Conservation (phyloP, 2,888 invertebrate genomes). For the Syrista parreyssii region DNA sequence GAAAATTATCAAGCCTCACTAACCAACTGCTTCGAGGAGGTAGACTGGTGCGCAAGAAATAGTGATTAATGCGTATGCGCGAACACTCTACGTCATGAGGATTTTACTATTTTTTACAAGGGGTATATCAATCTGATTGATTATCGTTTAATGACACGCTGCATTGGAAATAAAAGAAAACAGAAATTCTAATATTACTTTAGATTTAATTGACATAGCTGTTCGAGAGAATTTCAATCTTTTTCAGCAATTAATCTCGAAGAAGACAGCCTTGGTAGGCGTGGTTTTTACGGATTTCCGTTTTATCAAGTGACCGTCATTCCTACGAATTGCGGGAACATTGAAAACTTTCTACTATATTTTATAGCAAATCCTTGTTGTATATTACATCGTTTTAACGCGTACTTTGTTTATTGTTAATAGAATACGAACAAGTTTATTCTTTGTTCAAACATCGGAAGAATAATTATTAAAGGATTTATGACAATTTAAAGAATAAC, state of each 20-base stretch:
- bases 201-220: background rate
- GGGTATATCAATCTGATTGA: background rate
- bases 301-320: background rate
- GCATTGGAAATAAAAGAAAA: background rate
- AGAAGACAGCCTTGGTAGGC: slow-evolving; percentile 30
- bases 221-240: background rate
- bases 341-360: background rate
- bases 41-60: slow-evolving; percentile 2
- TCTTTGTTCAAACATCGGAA: background rate
- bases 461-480: background rate
- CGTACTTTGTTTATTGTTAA: background rate
- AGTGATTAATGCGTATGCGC: slow-evolving; percentile 37
- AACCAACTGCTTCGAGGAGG: slow-evolving; percentile 35
- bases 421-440: background rate
- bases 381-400: background rate
- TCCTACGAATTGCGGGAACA: background rate
- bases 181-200: background rate
- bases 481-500: background rate
- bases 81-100: slow-evolving; percentile 7
- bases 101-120: background rate
- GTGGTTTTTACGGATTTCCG: slow-evolving; percentile 30
- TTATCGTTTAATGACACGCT: background rate
- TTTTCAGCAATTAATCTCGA: slow-evolving; percentile 28
- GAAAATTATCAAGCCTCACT: slow-evolving; percentile 43
- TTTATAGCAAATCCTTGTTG: background rate